These are phyloP conservation scores for Bemisia tabaci DNA, from an alignment of 1,140 invertebrate genomes.

Conservation along the genomic window DNA sequence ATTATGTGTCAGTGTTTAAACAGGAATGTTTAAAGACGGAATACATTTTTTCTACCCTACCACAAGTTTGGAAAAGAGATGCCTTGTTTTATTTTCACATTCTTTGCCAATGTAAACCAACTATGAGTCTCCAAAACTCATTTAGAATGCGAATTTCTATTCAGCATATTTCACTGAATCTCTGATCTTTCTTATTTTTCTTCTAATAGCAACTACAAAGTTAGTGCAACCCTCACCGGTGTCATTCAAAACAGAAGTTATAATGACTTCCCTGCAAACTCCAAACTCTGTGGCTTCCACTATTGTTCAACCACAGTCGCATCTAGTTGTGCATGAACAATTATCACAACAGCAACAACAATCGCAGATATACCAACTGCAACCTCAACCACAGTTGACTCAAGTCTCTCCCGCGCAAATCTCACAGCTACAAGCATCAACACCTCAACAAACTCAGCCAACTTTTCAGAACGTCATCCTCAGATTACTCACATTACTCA, in stretches of 20 bases:
- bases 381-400: slow-evolving; percentile 16
- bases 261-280: background rate
- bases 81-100: no score
- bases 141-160: no score
- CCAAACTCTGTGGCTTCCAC: background rate
- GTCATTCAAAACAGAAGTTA: slow-evolving; percentile 23
- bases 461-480: background rate
- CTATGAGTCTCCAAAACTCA: no score
- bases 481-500: slow-evolving; percentile 2
- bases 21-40: no score
- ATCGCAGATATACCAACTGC: slow-evolving; percentile 24
- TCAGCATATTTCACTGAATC: no score
- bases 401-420: background rate
- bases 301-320: slow-evolving; percentile 2
- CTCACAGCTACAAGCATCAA: background rate
- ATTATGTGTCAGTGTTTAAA: no score
- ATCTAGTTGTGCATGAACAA: background rate
- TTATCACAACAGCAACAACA: slow-evolving; percentile 13
- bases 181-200: no score
- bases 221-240: slow-evolving; percentile 22
- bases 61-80: no score
- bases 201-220: slow-evolving; percentile 20
- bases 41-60: no score
- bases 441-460: background rate
- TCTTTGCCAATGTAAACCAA: no score